Evolutionary conservation across 2,797 vertebrate species (phyloP), one percentile per base, ranked within the genome.

Genomic region (Paramormyrops hopkinsi): DNA sequence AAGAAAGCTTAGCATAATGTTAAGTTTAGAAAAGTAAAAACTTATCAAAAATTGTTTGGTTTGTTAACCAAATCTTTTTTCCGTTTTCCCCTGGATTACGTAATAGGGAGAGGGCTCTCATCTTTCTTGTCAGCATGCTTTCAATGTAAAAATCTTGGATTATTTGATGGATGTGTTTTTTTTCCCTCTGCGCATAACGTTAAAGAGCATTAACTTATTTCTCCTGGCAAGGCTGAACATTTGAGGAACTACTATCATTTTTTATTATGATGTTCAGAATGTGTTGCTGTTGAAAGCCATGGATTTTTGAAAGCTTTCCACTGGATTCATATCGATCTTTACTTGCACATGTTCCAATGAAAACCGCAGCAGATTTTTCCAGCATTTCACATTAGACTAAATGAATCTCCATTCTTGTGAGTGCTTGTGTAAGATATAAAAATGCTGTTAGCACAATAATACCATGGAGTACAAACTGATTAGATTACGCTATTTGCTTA

Each of bases 401-500:
- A 25, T 62, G 33, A 54, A 79, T 5, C 29, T n/a, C 54, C 25
- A 6, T 73, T 11, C 19, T 73, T 41, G 14, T 46, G 82, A 44
- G 82, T 44, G 19, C 88, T 95, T 93, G 50, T 90, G 19, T 89
- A 93, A 93, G 91, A 93, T 91, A 92, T 90, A 89, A 89, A 92
- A 92, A 92, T 91, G 19, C 89, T 91, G 88, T 85, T 51, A 91
- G 76, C 6, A 19, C 91, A 91, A 92, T 91, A 90, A 93, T 91
- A 91, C 88, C 69, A 89, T 19, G 1, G n/a, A 17, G 50, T n/a
- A 84, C 79, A 89, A 62, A 41, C 88, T 76, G 92, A 95, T 94
- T 94, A 94, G 93, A 94, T 90, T 90, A 53, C 2, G 44, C 29
- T 90, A 88, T 91, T 91, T 88, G 48, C 76, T 22, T 83, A 88